These are phyloP conservation scores for Dryomyza anilis DNA, from an alignment of 2,888 invertebrate genomes.

Conservation along the genomic window DNA sequence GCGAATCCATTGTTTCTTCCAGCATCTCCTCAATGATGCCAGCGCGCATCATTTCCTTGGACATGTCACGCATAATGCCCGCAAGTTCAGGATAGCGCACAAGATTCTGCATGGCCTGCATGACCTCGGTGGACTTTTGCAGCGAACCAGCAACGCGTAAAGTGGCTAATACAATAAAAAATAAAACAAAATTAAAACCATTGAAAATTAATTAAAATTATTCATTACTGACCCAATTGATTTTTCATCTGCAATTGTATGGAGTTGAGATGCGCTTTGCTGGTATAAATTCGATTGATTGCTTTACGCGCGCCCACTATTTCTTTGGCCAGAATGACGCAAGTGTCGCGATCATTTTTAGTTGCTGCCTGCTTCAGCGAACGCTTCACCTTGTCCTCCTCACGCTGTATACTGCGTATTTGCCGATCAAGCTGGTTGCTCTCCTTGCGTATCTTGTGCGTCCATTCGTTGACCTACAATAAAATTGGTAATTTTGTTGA, in stretches of 20 bases:
- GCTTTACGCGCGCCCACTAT: constrained; percentile 87
- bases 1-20: constrained; percentile 93
- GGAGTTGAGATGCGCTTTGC: constrained; percentile 97
- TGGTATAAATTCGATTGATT: constrained; percentile 88
- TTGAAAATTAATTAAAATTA: neutral
- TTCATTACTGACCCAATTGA: constrained; percentile 75
- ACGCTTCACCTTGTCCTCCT: constrained; percentile 95
- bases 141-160: constrained; percentile 90
- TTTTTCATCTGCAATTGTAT: constrained; percentile 98
- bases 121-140: constrained; percentile 96
- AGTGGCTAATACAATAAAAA: constrained; percentile 70
- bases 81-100: constrained; percentile 92
- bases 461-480: constrained; percentile 94
- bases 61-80: constrained; percentile 95
- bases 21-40: constrained; percentile 99
- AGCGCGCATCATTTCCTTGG: constrained; percentile 99
- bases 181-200: too few species aligned
- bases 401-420: constrained; percentile 93
- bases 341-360: constrained; percentile 93
- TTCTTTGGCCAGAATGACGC: constrained; percentile 91
- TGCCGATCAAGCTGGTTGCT: constrained; percentile 92
- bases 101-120: constrained; percentile 96
- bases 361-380: constrained; percentile 94
- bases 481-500: neutral
- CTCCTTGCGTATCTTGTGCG: constrained; percentile 92